These are phyloP conservation scores for Melipona bicolor DNA, from an alignment of 2,888 invertebrate species.

Conservation along the genomic window DNA sequence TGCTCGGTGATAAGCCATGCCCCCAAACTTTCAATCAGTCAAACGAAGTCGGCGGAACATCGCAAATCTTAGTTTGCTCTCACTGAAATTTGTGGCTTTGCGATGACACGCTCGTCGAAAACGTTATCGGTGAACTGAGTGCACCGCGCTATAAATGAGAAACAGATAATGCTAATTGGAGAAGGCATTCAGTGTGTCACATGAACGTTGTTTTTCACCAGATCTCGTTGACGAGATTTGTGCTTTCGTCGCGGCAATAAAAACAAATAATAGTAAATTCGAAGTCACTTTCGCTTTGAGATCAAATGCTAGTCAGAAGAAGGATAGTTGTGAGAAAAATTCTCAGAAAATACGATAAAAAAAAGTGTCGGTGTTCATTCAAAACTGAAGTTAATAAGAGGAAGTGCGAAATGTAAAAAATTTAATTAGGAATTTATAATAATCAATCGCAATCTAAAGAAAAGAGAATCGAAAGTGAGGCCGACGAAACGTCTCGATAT, in stretches of 20 bases:
- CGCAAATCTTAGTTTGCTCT: not conserved
- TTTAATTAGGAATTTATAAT: not conserved
- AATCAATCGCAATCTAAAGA: not conserved
- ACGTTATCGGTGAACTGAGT: constrained; percentile 8
- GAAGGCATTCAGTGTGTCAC: not conserved
- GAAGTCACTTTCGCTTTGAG: not conserved
- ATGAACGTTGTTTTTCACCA: not conserved
- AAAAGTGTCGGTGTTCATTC: not conserved
- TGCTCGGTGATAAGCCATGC: constrained; percentile 67
- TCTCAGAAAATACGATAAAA: not conserved
- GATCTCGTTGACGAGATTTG: not conserved
- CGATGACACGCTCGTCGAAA: not conserved
- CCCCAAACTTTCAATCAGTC: constrained; percentile 60
- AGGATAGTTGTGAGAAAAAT: not conserved
- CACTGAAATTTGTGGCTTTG: not conserved
- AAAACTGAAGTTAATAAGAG: not conserved
- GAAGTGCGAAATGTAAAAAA: not conserved
- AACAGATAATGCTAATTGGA: constrained; percentile 13
- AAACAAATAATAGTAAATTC: not conserved
- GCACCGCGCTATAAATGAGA: not conserved
- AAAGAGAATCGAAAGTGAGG: not conserved
- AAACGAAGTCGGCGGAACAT: constrained; percentile 37
- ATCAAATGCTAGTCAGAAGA: not conserved
- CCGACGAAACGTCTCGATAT: too few relatives aligned
- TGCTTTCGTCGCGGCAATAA: not conserved